Evolutionary conservation across 2,113 vertebrate species (phyloP).

Genomic region (Pipa parva): DNA sequence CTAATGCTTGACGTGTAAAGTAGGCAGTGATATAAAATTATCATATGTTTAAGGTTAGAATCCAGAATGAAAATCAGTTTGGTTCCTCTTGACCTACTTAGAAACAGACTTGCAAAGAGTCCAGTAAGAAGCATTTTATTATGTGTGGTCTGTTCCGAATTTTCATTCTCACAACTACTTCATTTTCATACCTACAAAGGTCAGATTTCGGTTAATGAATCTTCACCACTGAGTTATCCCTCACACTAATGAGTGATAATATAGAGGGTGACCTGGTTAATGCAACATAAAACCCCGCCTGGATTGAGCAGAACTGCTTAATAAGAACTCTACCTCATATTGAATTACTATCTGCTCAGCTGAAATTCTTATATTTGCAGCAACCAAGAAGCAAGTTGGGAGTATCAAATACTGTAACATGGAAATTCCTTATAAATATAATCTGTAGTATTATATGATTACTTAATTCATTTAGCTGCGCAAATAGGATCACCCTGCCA

Average conservation of each 20-base stretch:
- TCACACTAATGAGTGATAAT: constrained; percentile 78
- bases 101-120: constrained; percentile 41
- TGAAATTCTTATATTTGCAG: constrained; percentile 65
- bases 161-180: constrained; percentile 52
- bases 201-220: constrained; percentile 64
- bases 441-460: constrained; percentile 69
- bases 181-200: constrained; percentile 60
- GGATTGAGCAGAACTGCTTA: constrained; percentile 72
- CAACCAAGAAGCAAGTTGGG: constrained; percentile 65
- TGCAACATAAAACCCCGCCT: constrained; percentile 56
- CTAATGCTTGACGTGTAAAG: no score
- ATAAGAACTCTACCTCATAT: constrained; percentile 69
- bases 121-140: constrained; percentile 27
- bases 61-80: constrained; percentile 46
- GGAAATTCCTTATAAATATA: constrained; percentile 80
- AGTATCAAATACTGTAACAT: constrained; percentile 81
- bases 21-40: no score
- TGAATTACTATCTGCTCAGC: constrained; percentile 73
- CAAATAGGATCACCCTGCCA: constrained; percentile 63
- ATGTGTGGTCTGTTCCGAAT: constrained; percentile 61
- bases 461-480: constrained; percentile 76
- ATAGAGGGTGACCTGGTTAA: constrained; percentile 70
- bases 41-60: no score
- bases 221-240: constrained; percentile 59
- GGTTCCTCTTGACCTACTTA: constrained; percentile 43